Conservation (phyloP, 2,797 vertebrate genomes). For the Melanotaenia pygmaea region DNA sequence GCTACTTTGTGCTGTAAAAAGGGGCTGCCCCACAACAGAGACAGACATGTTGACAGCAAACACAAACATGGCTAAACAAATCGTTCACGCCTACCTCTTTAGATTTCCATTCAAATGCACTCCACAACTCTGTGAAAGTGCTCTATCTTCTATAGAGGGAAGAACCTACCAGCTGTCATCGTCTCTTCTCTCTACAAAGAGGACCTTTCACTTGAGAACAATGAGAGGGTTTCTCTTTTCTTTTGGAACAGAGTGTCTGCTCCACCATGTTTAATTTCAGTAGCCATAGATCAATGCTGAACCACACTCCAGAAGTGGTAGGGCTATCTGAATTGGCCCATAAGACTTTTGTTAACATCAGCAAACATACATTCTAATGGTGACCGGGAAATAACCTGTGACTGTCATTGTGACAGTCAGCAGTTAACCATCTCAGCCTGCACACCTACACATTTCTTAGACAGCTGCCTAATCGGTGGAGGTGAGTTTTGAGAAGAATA, state of each 20-base stretch:
- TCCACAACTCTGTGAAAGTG: conserved; percentile 85
- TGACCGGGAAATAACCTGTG: conserved; percentile 60
- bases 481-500: conserved; percentile 71
- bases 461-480: conserved; percentile 64
- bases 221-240: conserved; percentile 84
- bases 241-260: conserved; percentile 76
- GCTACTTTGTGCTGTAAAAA: conserved; percentile 81
- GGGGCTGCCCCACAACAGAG: conserved; percentile 82
- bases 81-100: conserved; percentile 89
- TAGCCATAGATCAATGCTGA: conserved; percentile 78
- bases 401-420: conserved; percentile 20
- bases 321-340: conserved; percentile 74
- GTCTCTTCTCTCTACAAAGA: conserved; percentile 83
- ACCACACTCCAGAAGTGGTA: conserved; percentile 80
- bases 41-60: conserved; percentile 90
- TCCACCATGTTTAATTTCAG: conserved; percentile 80
- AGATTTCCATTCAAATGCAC: conserved; percentile 88
- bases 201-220: conserved; percentile 84
- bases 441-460: conserved; percentile 39
- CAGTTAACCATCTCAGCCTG: conserved; percentile 46
- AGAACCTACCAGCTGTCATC: conserved; percentile 88
- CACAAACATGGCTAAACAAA: conserved; percentile 90
- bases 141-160: conserved; percentile 86
- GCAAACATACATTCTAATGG: conserved; percentile 53
- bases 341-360: conserved; percentile 68